A percentile compares a stretch with the other conserved stretches of the same genome.
phyloP scores from a whole-genome alignment of 2,113 vertebrate species.

The Hippoglossus stenolepis region DNA sequence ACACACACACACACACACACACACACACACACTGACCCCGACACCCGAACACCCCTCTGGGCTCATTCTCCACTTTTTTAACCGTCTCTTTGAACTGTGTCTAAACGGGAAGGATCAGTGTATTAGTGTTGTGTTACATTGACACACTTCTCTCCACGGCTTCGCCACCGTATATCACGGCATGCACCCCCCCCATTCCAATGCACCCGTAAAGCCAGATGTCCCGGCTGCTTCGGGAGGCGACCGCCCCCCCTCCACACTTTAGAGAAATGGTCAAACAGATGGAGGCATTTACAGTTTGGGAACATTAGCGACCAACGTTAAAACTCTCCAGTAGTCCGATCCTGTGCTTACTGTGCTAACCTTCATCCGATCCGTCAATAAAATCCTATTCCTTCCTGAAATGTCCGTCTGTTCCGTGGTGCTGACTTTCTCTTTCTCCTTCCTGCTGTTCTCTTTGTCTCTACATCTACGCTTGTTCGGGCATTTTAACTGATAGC shows the following conservation, averaged over 20 bases:
- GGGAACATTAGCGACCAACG: not conserved
- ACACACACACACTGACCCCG: not conserved
- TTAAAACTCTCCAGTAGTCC: not conserved
- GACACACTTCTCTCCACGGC: slow-evolving; percentile 30
- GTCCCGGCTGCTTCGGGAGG: slow-evolving; percentile 2
- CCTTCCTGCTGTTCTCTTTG: not conserved
- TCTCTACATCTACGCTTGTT: not conserved
- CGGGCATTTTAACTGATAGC: not conserved
- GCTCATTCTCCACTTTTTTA: slow-evolving; percentile 24
- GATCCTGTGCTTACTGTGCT: not conserved
- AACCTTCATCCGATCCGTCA: not conserved
- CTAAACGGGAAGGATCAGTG: slow-evolving; percentile 70
- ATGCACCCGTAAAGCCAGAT: slow-evolving; percentile 24
- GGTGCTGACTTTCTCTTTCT: not conserved
- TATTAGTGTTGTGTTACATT: slow-evolving; percentile 65
- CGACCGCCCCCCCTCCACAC: not conserved
- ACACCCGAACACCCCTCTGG: slow-evolving; percentile 47
- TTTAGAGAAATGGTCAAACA: slow-evolving; percentile 19
- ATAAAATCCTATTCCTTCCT: not conserved
- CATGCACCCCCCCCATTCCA: no score
- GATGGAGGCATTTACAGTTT: slow-evolving; percentile 17
- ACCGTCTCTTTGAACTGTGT: slow-evolving; percentile 58
- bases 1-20: not conserved
- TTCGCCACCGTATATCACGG: slow-evolving; percentile 15
- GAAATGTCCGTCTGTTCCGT: not conserved